Conservation (phyloP, 2,888 invertebrate species). For the Polymixis lichenea region DNA sequence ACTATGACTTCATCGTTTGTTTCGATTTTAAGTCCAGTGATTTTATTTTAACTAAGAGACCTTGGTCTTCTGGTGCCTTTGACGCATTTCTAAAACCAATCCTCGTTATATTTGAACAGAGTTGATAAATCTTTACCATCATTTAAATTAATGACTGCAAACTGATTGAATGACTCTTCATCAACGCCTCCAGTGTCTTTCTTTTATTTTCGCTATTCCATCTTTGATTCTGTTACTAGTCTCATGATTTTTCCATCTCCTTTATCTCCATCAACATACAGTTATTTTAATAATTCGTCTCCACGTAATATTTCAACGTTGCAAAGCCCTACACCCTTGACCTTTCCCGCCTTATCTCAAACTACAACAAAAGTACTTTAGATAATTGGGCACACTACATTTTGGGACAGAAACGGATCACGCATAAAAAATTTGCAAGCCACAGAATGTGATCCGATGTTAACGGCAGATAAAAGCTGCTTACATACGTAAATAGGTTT, state of each 20-base stretch:
- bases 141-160: background rate
- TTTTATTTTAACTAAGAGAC: background rate
- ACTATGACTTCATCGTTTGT: background rate
- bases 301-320: background rate
- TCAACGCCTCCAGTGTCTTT: too few species aligned
- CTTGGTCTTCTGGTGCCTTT: background rate
- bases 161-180: background rate
- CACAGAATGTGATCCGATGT: constrained; percentile 76
- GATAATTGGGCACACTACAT: constrained; percentile 44
- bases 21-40: background rate
- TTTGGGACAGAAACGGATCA: constrained; percentile 52
- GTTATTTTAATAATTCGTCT: background rate
- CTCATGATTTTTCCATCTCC: background rate
- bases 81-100: background rate
- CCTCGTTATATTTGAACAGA: background rate
- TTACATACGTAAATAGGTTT: constrained; percentile 59
- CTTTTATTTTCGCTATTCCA: background rate
- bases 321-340: constrained; percentile 28
- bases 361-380: constrained; percentile 17
- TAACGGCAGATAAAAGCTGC: constrained; percentile 74
- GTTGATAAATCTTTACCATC: background rate
- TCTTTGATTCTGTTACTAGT: background rate
- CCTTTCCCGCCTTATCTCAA: constrained; percentile 21
- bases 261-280: background rate
- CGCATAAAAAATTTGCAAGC: constrained; percentile 73